Base-by-base conservation (phyloP, 2,888 invertebrate species). In the Trichogramma evanescens region DNA sequence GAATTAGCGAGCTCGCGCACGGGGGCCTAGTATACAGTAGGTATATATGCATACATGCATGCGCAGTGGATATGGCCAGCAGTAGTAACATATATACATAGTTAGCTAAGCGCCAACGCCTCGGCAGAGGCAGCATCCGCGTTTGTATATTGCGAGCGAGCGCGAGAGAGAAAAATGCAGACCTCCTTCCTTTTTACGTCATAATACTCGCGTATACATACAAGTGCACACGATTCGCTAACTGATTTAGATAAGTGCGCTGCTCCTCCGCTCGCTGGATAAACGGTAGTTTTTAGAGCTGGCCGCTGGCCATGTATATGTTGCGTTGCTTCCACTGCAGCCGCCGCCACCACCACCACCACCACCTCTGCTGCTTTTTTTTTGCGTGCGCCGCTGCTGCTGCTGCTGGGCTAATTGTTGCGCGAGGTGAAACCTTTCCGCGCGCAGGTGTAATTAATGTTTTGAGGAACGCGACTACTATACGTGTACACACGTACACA, bases 1-100 rank as follows among this genome's bases (percentile, higher is more conserved):
- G 76, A 77, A 77, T 76, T 68, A 68, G 68, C 65, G n/a, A 13
- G 44, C 45, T 26, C 44, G 26, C 26, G 26, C 3, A 13, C 1
- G 26, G 26, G 26, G 26, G 26, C 26, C 26, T 26, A 26, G 26
- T 26, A 26, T 26, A 26, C 3, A 26, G 26, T 26, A 2, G 26
- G 26, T 26, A 26, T 26, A 26, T 26, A 26, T 26, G 26, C 26
- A 26, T 26, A 26, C 26, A 26, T 26, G 26, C 26, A 26, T 26
- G 26, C 26, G 26, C 26, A 26, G 13, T 26, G 26, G 26, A 26
- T 26, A 26, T 26, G 3, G 26, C 26, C 26, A 26, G 26, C 26
- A 26, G 26, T 13, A 13, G 13, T 26, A 26, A 26, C 26, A 26
- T 26, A 26, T 26, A 26, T 26, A 26, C 26, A 26, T 26, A 26